Evolutionary conservation across 2,888 invertebrate species (phyloP), one percentile per base, ranked within the genome.

Genomic region (Campopleginae sp.): DNA sequence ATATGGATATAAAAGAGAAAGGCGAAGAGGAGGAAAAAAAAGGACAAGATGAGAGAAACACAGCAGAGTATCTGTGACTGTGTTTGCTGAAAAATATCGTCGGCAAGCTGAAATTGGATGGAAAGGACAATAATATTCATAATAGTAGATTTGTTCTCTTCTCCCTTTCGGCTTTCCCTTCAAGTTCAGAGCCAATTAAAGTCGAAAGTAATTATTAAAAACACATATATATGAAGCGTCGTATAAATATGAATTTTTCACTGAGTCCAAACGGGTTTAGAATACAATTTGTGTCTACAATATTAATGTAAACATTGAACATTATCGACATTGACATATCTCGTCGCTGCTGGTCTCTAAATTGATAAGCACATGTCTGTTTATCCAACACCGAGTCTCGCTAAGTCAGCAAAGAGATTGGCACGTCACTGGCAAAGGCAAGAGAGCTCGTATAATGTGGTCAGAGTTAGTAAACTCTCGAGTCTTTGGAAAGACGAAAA

Each of bases 61-160:
- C 48, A 44, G 70, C 44, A 12, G 31, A 46, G 23, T 51, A 70
- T 44, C 46, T 51, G n/a, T 48, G 63, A 58, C 51, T 61, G 61
- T 75, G 63, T 54, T 44, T 31, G 19, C 48, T 70, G 51, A 31
- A 54, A 76, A 74, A 70, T 63, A 58, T 77, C 58, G 77, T 31
- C 44, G 33, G 44, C 75, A 46, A 33, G 72, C 44, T 42, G 38
- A 77, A 81, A 77, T 65, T 61, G 71, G 48, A 66, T 46, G 63
- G 58, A 82, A 79, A 78, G 27, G 58, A 19, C 58, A 72, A 58
- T 78, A 85, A 82, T 83, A 88, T 88, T 89, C 87, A 84, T 88
- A 87, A 86, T 87, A 86, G 86, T 82, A 66, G 82, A 83, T 80
- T 54, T 23, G 66, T 61, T 46, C 74, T 68, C 63, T 74, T 51